These are phyloP conservation scores for Melieria picta DNA, from an alignment of 2,888 invertebrate species.

Conservation along the genomic window DNA sequence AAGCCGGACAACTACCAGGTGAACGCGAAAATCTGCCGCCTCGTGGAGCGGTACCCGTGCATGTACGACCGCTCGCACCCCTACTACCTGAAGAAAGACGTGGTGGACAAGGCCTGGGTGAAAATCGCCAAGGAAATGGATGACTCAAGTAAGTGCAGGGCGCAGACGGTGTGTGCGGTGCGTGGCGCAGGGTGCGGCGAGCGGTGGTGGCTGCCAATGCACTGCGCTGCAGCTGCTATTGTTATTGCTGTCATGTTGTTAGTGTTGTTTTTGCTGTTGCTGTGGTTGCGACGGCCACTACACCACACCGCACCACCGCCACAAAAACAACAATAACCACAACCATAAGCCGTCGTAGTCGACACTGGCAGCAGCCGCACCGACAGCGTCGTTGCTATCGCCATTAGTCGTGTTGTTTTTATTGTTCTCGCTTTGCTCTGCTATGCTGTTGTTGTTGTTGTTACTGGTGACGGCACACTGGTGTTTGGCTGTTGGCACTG, in stretches of 20 bases:
- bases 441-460: neutral
- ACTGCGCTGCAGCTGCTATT: slow-evolving; percentile 2
- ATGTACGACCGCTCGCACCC: slow-evolving; percentile 60
- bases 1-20: slow-evolving; percentile 55
- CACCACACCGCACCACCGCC: neutral
- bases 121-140: slow-evolving; percentile 57
- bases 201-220: neutral
- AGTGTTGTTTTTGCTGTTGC: slow-evolving; percentile 7
- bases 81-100: slow-evolving; percentile 56
- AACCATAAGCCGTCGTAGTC: slow-evolving; percentile 2
- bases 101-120: slow-evolving; percentile 58
- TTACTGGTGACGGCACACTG: neutral
- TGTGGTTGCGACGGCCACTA: neutral
- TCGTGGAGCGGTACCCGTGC: slow-evolving; percentile 57
- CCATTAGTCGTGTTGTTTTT: no score
- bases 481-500: slow-evolving; percentile 7
- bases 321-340: neutral
- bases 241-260: slow-evolving; percentile 4
- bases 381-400: neutral
- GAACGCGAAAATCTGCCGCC: slow-evolving; percentile 58
- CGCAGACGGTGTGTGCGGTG: neutral
- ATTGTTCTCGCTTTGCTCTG: no score
- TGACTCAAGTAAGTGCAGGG: slow-evolving; percentile 53
- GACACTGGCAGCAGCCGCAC: neutral
- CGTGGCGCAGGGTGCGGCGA: no score